These are phyloP conservation scores for Ooceraea biroi DNA, from an alignment of 1,140 invertebrate genomes.

Conservation along the genomic window DNA sequence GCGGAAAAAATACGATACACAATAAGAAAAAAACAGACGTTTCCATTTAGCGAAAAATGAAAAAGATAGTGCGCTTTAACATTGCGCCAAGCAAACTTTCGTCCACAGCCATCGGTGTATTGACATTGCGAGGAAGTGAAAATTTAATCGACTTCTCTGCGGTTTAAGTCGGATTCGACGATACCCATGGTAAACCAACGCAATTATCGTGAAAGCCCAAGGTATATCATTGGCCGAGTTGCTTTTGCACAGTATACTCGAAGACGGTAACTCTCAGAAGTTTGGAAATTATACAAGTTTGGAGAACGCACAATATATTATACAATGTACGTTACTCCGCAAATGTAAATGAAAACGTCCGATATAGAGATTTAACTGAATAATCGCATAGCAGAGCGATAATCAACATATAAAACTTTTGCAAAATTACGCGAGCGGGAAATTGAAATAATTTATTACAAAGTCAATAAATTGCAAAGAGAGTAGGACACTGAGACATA, in stretches of 20 bases:
- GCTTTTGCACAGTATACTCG: slow-evolving; percentile 44
- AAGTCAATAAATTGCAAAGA: too few species aligned
- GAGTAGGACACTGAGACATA: too few species aligned
- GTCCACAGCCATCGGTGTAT: slow-evolving; percentile 4
- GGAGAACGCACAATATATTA: neutral
- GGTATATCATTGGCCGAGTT: slow-evolving; percentile 37
- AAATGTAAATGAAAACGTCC: neutral
- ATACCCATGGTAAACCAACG: slow-evolving; percentile 60
- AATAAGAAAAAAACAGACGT: neutral
- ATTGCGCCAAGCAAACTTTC: slow-evolving; percentile 7
- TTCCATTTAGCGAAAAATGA: neutral
- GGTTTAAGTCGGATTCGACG: slow-evolving; percentile 62
- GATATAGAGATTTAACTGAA: neutral
- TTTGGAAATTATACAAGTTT: neutral
- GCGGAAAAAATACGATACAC: neutral
- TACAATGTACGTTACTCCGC: too few species aligned
- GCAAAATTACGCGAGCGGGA: neutral
- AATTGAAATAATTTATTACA: too few species aligned
- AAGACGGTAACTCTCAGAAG: slow-evolving; percentile 11
- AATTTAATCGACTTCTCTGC: slow-evolving; percentile 67
- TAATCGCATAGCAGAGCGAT: neutral
- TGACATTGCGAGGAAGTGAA: slow-evolving; percentile 4
- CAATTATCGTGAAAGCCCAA: slow-evolving; percentile 66
- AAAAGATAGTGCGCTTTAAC: neutral
- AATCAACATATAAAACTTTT: neutral